Percentiles rank a stretch among this genome's conserved stretches.
Evolutionary conservation across 2,797 vertebrate species (phyloP).

Genomic region (Cyclura pinguis): DNA sequence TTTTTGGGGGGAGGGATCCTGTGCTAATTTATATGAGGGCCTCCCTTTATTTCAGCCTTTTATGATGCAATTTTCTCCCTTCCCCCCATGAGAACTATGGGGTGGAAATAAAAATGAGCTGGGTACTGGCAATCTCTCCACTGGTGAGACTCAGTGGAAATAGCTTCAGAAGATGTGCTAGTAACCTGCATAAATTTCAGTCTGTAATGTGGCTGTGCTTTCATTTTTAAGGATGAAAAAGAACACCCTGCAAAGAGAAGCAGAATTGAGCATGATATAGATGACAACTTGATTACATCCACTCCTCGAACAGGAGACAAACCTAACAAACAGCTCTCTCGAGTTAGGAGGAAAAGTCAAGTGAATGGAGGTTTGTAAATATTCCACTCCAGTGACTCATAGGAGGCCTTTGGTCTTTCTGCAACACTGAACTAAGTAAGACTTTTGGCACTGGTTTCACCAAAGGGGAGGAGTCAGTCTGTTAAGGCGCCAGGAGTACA

Average conservation of each 20-base stretch:
- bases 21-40: not conserved
- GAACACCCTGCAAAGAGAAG: conserved; percentile 92
- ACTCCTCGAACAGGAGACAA: conserved; percentile 86
- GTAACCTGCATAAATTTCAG: not conserved
- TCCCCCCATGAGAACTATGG: not conserved
- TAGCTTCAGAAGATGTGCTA: not conserved
- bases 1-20: not conserved
- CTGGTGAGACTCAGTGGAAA: not conserved
- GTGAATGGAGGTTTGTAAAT: conserved; percentile 90
- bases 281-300: conserved; percentile 94
- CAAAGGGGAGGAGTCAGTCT: not conserved
- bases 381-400: fast-evolving
- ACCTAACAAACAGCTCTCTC: conserved; percentile 85
- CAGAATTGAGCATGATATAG: conserved; percentile 90
- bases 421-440: fast-evolving
- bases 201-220: conserved; percentile 19
- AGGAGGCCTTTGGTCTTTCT: fast-evolving
- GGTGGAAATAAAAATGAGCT: not conserved
- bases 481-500: not conserved
- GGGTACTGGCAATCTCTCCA: not conserved
- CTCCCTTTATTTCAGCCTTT: not conserved
- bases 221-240: conserved; percentile 86
- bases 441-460: not conserved
- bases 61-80: not conserved
- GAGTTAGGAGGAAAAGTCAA: conserved; percentile 90